Evolutionary conservation across 2,888 invertebrate species (phyloP).

Genomic region (Meiosimyza platycephala): DNA sequence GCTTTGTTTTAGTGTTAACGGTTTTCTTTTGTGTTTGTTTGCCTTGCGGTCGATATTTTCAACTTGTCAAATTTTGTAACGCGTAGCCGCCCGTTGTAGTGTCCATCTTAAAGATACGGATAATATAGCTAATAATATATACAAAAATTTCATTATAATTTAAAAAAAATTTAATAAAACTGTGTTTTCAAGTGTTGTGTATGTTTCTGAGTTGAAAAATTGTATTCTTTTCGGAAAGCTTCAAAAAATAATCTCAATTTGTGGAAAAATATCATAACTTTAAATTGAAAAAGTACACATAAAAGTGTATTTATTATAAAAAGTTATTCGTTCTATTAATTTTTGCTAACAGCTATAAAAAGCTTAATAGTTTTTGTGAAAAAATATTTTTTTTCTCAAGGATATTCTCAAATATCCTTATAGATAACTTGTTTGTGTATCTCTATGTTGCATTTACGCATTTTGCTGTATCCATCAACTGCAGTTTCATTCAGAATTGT

Average conservation of each 20-base stretch:
- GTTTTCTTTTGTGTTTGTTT: slow-evolving; percentile 14
- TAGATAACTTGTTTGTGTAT: slow-evolving; percentile 32
- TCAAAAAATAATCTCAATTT: neutral
- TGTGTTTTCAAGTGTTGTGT: neutral
- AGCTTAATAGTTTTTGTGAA: too few species aligned
- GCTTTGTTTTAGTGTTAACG: neutral
- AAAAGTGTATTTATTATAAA: too few species aligned
- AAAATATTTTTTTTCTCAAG: slow-evolving; percentile 10
- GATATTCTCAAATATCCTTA: slow-evolving; percentile 11
- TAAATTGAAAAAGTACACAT: too few species aligned
- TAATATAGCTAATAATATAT: neutral
- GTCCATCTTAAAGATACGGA: neutral
- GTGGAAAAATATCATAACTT: too few species aligned
- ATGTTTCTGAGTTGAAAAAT: neutral
- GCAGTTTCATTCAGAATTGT: slow-evolving; percentile 22
- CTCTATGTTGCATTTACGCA: slow-evolving; percentile 23
- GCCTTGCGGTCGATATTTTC: slow-evolving; percentile 3
- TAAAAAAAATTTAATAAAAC: neutral
- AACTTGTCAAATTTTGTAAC: neutral
- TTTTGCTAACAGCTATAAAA: too few species aligned
- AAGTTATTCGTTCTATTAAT: too few species aligned
- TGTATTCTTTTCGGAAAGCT: neutral
- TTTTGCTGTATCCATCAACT: slow-evolving; percentile 6
- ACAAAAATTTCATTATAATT: neutral
- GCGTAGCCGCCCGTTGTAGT: neutral